These are phyloP conservation scores for Aphelocoma coerulescens DNA, from an alignment of 2,113 vertebrate genomes.

Conservation along the genomic window DNA sequence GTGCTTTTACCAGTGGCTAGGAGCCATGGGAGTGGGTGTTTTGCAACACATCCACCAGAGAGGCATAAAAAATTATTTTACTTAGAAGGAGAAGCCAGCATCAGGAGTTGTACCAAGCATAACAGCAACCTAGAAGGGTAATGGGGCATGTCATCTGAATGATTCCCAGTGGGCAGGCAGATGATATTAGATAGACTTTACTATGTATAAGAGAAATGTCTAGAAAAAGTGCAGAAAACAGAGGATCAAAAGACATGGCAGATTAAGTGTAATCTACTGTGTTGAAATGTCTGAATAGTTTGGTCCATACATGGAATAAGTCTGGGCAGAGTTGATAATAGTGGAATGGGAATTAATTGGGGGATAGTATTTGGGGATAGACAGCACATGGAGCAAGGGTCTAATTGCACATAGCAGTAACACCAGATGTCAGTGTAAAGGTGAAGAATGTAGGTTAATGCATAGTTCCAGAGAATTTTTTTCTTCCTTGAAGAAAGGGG, in stretches of 20 bases:
- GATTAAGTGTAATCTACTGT: background rate
- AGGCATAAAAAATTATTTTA: background rate
- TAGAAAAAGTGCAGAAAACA: background rate
- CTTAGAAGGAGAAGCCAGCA: background rate
- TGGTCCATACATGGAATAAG: background rate
- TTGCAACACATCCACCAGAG: background rate
- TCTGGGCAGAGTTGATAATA: background rate
- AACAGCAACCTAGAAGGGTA: background rate
- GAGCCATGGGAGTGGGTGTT: background rate
- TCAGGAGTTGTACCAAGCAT: background rate
- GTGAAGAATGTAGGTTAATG: background rate
- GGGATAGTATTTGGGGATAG: background rate
- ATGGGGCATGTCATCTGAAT: background rate
- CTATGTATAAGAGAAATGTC: background rate
- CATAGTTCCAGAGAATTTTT: background rate
- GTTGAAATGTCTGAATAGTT: background rate
- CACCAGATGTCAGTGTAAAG: background rate
- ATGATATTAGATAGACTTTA: background rate
- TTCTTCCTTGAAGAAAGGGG: background rate
- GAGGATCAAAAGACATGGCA: background rate
- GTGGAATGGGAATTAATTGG: background rate
- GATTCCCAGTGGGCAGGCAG: background rate
- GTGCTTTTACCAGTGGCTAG: background rate
- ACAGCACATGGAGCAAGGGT: background rate
- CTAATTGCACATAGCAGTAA: background rate